Conservation (phyloP, 2,888 invertebrate species). For the Liodrosophila aerea region DNA sequence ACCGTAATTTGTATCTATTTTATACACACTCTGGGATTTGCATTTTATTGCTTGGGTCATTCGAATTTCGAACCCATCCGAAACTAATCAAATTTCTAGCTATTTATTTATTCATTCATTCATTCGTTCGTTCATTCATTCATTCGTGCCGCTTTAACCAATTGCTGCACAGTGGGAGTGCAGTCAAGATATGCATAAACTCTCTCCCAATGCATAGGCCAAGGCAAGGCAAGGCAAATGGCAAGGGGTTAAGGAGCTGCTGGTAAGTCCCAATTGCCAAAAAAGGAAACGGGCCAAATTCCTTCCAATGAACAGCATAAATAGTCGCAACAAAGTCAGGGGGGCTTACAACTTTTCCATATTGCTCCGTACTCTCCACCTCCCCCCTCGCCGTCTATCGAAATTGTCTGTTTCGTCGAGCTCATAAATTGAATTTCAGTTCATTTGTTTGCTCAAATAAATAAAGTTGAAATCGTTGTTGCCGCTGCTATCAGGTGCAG, state of each 20-base stretch:
- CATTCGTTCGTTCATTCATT: constrained; percentile 40
- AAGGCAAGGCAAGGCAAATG: no score
- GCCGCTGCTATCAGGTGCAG: constrained; percentile 26
- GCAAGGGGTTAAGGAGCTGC: no score
- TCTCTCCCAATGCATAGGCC: constrained; percentile 53
- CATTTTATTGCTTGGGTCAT: constrained; percentile 54
- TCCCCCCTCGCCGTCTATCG: no score
- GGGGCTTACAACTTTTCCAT: no score
- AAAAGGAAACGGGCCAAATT: constrained; percentile 23
- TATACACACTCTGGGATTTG: constrained; percentile 49
- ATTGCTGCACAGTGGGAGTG: constrained; percentile 36
- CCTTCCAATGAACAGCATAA: not conserved
- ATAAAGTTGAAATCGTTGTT: constrained; percentile 31
- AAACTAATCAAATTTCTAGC: constrained; percentile 66
- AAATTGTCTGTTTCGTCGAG: not conserved
- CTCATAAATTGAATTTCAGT: constrained; percentile 46
- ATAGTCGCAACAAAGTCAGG: no score
- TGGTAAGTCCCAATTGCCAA: constrained; percentile 28
- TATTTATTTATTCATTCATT: constrained; percentile 55
- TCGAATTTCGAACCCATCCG: constrained; percentile 43
- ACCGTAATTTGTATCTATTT: constrained; percentile 60
- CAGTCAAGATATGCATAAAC: constrained; percentile 6
- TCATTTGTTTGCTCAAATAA: constrained; percentile 46
- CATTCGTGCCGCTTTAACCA: constrained; percentile 8
- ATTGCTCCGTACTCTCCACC: no score